phyloP scores from a whole-genome alignment of 2,113 vertebrate genomes.

The Mormoops blainvillei region DNA sequence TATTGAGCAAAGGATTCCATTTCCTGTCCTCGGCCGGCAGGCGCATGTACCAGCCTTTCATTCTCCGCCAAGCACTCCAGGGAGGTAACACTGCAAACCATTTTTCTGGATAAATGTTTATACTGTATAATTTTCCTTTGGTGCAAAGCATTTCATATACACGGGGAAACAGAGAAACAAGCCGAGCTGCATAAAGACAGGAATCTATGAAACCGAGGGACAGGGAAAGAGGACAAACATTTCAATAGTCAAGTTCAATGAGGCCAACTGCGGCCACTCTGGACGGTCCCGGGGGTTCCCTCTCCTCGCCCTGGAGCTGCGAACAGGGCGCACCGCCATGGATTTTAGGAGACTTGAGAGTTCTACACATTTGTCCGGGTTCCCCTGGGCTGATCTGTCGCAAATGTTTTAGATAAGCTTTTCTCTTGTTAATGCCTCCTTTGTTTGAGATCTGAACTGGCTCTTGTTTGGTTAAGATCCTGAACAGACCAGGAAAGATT shows the following conservation, averaged over 20 bases:
- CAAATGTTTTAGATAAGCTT: background rate
- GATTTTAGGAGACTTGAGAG: background rate
- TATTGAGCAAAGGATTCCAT: constrained; percentile 55
- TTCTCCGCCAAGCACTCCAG: constrained; percentile 72
- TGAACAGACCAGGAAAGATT: background rate
- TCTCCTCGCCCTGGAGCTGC: background rate
- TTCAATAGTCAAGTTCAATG: constrained; percentile 53
- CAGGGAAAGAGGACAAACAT: constrained; percentile 43
- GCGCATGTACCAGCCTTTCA: constrained; percentile 70
- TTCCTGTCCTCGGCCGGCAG: constrained; percentile 35
- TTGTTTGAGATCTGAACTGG: background rate
- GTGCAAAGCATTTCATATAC: constrained; percentile 73
- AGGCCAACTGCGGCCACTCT: constrained; percentile 19
- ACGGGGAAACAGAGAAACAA: constrained; percentile 57
- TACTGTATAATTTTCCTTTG: constrained; percentile 73
- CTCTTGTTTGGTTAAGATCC: background rate
- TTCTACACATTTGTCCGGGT: background rate
- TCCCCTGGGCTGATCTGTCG: background rate
- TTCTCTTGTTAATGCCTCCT: background rate
- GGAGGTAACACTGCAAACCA: constrained; percentile 73
- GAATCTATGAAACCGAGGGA: background rate
- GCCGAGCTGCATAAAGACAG: constrained; percentile 62
- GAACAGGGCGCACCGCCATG: background rate
- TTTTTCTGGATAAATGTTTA: constrained; percentile 74
- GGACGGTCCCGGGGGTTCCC: background rate